A percentile compares a stretch with the other conserved stretches of the same genome.
These are phyloP conservation scores for Agelas oroides DNA, from an alignment of 37 sponge, comb jelly and placozoan genomes.

Conservation along the genomic window DNA sequence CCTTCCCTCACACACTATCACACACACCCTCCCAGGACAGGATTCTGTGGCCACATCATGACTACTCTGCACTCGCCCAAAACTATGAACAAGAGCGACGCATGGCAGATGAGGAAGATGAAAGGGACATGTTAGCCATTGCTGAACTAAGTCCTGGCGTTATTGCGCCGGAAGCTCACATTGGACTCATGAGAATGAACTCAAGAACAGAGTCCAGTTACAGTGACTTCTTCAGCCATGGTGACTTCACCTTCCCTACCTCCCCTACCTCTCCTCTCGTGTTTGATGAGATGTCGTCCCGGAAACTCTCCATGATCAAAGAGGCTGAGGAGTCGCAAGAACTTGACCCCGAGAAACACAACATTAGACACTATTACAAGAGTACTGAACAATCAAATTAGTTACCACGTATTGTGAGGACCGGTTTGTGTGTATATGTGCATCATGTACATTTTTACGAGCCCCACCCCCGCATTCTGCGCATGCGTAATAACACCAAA, in stretches of 20 bases:
- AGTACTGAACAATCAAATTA: too few species aligned
- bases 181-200: conserved; percentile 10
- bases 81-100: conserved; percentile 6
- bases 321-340: neutral
- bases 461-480: too few species aligned
- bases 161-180: neutral
- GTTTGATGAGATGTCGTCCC: too few species aligned
- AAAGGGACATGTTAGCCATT: neutral
- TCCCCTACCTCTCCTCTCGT: too few species aligned
- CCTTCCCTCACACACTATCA: neutral
- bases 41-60: neutral
- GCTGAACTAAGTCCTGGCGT: neutral
- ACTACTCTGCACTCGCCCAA: neutral
- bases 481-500: too few species aligned
- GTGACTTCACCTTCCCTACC: too few species aligned
- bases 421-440: too few species aligned
- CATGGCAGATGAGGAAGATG: conserved; percentile 12
- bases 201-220: neutral
- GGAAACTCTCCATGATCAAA: too few species aligned
- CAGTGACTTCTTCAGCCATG: neutral
- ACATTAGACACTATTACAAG: neutral
- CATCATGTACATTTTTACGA: too few species aligned
- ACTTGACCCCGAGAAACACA: conserved; percentile 7
- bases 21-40: conserved; percentile 13
- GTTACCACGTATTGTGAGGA: too few species aligned